Conservation (phyloP, 2,797 vertebrate species). For the Ataeniobius toweri region DNA sequence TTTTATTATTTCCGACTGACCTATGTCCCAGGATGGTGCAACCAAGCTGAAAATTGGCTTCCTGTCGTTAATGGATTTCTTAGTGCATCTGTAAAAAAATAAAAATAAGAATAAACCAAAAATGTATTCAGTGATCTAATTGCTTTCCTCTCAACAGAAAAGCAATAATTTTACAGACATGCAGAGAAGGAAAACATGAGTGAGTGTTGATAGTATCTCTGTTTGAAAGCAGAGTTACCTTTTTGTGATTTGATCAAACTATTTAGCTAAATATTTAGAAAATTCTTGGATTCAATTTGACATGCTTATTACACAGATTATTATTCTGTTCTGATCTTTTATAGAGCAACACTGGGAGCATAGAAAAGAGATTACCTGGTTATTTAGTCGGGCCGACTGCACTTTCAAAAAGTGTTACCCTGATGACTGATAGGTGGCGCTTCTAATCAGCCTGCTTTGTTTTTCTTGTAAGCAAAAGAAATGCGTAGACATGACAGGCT, state of each 20-base stretch:
- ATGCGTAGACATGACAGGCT: not conserved
- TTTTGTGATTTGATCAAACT: not conserved
- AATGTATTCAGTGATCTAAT: not conserved
- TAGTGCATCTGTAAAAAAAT: not conserved
- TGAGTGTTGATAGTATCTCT: not conserved
- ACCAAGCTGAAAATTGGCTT: not conserved
- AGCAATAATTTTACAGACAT: not conserved
- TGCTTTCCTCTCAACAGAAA: not conserved
- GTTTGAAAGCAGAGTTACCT: not conserved
- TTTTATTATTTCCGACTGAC: no score
- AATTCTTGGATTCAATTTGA: not conserved
- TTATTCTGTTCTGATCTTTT: not conserved
- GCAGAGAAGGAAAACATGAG: not conserved
- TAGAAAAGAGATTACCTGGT: not conserved
- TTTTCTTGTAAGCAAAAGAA: not conserved
- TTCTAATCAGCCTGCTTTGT: not conserved
- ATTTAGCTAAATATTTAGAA: not conserved
- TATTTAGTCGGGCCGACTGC: not conserved
- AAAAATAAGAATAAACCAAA: no score
- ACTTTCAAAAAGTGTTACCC: not conserved
- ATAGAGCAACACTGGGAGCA: not conserved
- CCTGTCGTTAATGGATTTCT: not conserved
- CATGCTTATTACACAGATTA: not conserved
- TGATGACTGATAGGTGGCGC: not conserved
- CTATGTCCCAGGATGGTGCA: no score